Evolutionary conservation across 1,140 invertebrate genomes (phyloP), one percentile per base, ranked within the genome.

Genomic region (Drosophila ironensis): DNA sequence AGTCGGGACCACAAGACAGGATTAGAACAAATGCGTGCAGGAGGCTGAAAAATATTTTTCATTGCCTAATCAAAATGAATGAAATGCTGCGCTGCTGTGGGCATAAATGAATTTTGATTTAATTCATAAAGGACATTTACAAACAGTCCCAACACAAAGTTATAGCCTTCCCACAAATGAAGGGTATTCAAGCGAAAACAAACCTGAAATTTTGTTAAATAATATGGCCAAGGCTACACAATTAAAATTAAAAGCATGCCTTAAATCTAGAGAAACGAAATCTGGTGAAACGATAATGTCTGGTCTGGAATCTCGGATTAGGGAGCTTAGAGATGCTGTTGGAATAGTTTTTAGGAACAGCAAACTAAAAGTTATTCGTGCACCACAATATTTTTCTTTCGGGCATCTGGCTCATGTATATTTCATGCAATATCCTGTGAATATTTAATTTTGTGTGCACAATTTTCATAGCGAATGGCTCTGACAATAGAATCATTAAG

Each of bases 381-480:
- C 61, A 75, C 66, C 71, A 72, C 40, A 59, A 45, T 50, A 72
- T 76, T 77, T 82, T 84, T 20, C 42, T 11, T 63, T 19, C 38
- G 44, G 60, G 40, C 68, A 46, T 35, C 27, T 50, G 42, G 3
- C 47, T 72, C 59, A 77, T 76, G 77, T 69, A 76, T 77, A 84
- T 82, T 70, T 71, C 73, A 82, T 84, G 78, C 73, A 84, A 82
- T 82, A 82, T 82, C 78, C 78, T 82, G 78, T 78, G 78, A 84
- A 82, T 82, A 82, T 82, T 82, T 82, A 82, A 82, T 84, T 82
- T 54, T 82, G 78, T 84, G 78, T 84, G 71, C 73, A 78, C 78
- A 84, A 84, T 77, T 82, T 82, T 73, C 78, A 69, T 67, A 77
- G 80, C 56, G 69, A 77, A 78, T 84, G 78, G 67, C 54, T 82